A percentile compares a stretch with the other conserved stretches of the same genome.
These are phyloP conservation scores for Calonectris borealis DNA, from an alignment of 2,113 vertebrate species.

Conservation along the genomic window DNA sequence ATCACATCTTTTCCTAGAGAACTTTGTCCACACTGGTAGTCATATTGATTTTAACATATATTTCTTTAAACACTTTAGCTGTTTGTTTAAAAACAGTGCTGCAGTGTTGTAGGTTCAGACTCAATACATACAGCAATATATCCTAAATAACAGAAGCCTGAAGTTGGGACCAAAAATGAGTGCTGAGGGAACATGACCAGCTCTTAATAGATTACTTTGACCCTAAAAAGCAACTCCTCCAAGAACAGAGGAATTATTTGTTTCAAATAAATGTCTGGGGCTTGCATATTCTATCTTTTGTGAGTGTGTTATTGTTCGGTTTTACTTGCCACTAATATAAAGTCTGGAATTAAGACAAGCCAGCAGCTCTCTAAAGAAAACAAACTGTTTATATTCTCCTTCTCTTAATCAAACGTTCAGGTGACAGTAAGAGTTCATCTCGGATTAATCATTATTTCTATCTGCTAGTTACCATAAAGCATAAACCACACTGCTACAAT, in stretches of 20 bases:
- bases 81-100: not conserved
- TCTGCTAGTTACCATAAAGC: not conserved
- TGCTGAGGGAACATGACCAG: not conserved
- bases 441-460: not conserved
- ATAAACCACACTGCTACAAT: not conserved
- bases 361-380: not conserved
- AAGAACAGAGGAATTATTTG: not conserved
- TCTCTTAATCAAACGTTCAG: not conserved
- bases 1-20: not conserved
- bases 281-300: not conserved
- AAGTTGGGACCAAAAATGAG: not conserved
- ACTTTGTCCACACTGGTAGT: not conserved
- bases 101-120: not conserved
- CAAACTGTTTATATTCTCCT: not conserved
- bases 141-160: not conserved
- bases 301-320: not conserved
- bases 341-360: not conserved
- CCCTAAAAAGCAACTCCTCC: not conserved
- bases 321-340: not conserved
- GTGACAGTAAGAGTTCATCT: not conserved
- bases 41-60: not conserved
- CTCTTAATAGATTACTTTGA: not conserved
- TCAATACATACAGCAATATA: not conserved
- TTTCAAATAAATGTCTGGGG: not conserved
- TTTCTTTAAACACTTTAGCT: not conserved